These are phyloP conservation scores for Leptinotarsa undecemlineata DNA, from an alignment of 1,140 invertebrate genomes.

Conservation along the genomic window DNA sequence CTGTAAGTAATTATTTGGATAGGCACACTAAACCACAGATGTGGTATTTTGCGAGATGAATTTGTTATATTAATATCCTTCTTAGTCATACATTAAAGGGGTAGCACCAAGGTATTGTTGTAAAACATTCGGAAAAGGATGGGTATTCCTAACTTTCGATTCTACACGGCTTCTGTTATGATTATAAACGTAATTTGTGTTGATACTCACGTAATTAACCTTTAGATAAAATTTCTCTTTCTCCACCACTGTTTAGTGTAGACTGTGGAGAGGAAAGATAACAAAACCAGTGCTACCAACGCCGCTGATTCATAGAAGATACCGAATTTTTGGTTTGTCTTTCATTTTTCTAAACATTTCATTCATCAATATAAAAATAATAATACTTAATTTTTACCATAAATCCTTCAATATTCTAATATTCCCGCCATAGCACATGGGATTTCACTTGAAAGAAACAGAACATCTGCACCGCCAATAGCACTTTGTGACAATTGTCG, in stretches of 20 bases:
- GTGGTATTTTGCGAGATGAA: too few relatives aligned
- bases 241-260: constrained; percentile 37
- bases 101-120: too few relatives aligned
- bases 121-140: too few relatives aligned
- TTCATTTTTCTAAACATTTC: not conserved
- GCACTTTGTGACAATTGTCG: constrained; percentile 49
- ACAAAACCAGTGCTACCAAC: constrained; percentile 45
- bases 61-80: too few relatives aligned
- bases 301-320: constrained; percentile 39
- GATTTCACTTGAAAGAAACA: constrained; percentile 46
- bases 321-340: not conserved
- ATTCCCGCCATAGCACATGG: constrained; percentile 53
- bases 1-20: too few relatives aligned
- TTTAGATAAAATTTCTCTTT: constrained; percentile 5
- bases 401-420: constrained; percentile 35
- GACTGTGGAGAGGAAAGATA: constrained; percentile 44
- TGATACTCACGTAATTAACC: not conserved
- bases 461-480: constrained; percentile 55
- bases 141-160: too few relatives aligned
- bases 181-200: not conserved
- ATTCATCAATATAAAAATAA: constrained; percentile 12
- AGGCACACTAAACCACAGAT: too few relatives aligned
- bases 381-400: constrained; percentile 35
- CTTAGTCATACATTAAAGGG: too few relatives aligned
- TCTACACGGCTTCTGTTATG: too few relatives aligned